Base-by-base conservation (phyloP, 2,888 invertebrate species). In the Dyspetes luteomarginatus region DNA sequence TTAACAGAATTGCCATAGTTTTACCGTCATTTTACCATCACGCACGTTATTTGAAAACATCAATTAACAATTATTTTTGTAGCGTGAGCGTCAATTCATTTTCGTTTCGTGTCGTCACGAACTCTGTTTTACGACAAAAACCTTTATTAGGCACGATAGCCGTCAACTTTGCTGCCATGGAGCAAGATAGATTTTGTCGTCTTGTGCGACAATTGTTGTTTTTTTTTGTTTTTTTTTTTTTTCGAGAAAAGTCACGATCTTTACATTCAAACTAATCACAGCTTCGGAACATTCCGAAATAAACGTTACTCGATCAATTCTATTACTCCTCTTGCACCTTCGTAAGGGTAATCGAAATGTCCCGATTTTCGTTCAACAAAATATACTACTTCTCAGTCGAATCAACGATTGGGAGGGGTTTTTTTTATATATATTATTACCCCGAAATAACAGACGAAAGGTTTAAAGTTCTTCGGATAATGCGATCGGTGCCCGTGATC, bases 401-500 rank as follows among this genome's bases (percentile, higher is more conserved):
- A 58, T 17, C 22, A 58, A 71, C 19, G 24, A n/a, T n/a, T n/a
- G n/a, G n/a, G n/a, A 36, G 30, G 15, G 15, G 43, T 26, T 68
- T 41, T 56, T 17, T 19, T 17, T 52, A n/a, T n/a, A n/a, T n/a
- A n/a, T 36, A 24, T 26, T 43, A 1, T 55, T 36, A 22, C 56
- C 41, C 17, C 15, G 17, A 48, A 17, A 5, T 36, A 9, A 4
- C 15, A n/a, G 1, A 28, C 9, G 58, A 50, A 24, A 41, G 26
- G 48, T n/a, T 87, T 88, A 92, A 5, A 92, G 86, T 65, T 92
- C 92, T 71, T 92, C 91, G 36, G 91, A 91, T 3, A 91, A 81
- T 17, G 90, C 91, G 62, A 92, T 90, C 15, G 91, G 92, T 7
- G 90, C 92, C 30, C 89, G 88, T 50, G 89, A 91, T 7, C 91